These are phyloP conservation scores for Hemaris fuciformis DNA, from an alignment of 2,888 invertebrate genomes.

Conservation along the genomic window DNA sequence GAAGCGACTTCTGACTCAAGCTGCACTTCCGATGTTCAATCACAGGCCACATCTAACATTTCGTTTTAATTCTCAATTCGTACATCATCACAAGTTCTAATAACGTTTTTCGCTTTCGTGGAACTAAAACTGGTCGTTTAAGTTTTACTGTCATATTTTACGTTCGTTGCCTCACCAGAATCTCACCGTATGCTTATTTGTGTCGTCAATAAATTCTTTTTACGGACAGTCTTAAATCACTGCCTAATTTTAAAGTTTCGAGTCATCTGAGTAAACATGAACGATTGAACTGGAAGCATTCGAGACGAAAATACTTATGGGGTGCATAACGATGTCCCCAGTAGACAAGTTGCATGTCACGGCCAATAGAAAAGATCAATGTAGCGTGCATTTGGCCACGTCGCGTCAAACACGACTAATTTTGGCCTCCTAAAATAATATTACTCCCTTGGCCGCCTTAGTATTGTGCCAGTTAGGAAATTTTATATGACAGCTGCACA, in stretches of 20 bases:
- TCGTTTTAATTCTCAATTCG: background rate
- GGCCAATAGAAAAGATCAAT: conserved; percentile 74
- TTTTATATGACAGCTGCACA: conserved; percentile 6
- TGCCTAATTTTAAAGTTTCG: conserved; percentile 67
- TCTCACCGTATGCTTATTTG: conserved; percentile 15
- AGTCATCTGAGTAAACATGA: conserved; percentile 74
- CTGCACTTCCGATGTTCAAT: conserved; percentile 7
- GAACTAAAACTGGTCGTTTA: conserved; percentile 4
- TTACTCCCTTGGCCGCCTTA: background rate
- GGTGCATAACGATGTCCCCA: conserved; percentile 51
- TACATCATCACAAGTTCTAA: background rate
- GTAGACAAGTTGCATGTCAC: conserved; percentile 61
- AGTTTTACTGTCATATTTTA: conserved; percentile 13
- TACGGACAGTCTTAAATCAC: conserved; percentile 44
- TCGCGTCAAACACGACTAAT: conserved; percentile 57
- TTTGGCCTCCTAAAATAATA: conserved; percentile 44
- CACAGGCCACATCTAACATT: background rate
- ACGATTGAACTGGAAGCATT: conserved; percentile 44
- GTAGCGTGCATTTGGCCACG: conserved; percentile 74
- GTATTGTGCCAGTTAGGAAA: conserved; percentile 2
- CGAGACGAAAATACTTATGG: conserved; percentile 67
- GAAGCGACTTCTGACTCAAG: conserved; percentile 10
- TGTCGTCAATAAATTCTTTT: conserved; percentile 21
- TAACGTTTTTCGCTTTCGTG: conserved; percentile 7
- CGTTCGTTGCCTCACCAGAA: conserved; percentile 13